phyloP scores from a whole-genome alignment of 1,140 invertebrate genomes.

The Acarapis woodi region DNA sequence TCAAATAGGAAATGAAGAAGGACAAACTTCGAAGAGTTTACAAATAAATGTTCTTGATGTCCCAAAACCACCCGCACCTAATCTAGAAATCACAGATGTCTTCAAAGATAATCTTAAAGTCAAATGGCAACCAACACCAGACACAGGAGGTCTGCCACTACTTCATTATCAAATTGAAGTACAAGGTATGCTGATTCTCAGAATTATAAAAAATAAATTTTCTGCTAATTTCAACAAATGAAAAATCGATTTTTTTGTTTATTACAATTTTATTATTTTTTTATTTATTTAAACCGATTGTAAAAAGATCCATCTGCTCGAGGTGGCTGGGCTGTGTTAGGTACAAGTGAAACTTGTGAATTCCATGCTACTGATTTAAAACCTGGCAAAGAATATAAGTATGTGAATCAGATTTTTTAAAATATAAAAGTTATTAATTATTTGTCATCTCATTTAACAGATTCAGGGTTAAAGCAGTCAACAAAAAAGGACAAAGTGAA shows the following conservation, averaged over 20 bases:
- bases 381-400: constrained; percentile 66
- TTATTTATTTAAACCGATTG: constrained; percentile 1
- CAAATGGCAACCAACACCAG: constrained; percentile 60
- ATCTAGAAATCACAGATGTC: constrained; percentile 61
- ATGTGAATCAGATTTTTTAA: too few species aligned
- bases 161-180: constrained; percentile 77
- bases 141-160: constrained; percentile 72
- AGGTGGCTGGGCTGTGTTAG: constrained; percentile 55
- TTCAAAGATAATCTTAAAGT: constrained; percentile 72
- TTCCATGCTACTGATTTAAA: constrained; percentile 61
- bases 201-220: constrained; percentile 40
- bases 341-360: constrained; percentile 27
- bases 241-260: too few species aligned
- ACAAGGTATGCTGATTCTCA: too few species aligned
- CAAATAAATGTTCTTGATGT: constrained; percentile 39
- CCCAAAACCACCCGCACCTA: constrained; percentile 49
- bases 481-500: constrained; percentile 83
- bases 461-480: constrained; percentile 59
- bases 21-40: constrained; percentile 51
- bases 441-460: too few species aligned
- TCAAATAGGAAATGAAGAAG: constrained; percentile 53
- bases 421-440: too few species aligned
- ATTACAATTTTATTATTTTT: too few species aligned
- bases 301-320: too few species aligned
- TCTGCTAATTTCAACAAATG: too few species aligned